Base-by-base conservation (phyloP, 2,888 invertebrate species). In the Mechanitis messenoides region DNA sequence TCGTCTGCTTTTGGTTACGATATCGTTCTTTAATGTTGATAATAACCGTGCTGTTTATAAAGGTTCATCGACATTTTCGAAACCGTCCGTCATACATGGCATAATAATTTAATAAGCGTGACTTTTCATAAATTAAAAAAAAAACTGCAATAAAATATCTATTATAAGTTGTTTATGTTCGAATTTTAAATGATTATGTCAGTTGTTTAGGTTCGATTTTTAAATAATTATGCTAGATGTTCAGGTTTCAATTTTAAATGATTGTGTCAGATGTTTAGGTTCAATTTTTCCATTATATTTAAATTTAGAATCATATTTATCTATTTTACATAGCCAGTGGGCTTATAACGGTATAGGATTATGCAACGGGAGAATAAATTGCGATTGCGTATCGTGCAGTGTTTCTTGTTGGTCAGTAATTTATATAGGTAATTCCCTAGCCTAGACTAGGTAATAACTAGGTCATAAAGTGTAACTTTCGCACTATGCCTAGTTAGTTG, bases 371-470 rank as follows among this genome's bases (percentile, higher is more conserved):
- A 63, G 57, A 47, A 66, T 64, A 66, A 64, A 66, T 61, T 66
- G 66, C 56, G 66, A 63, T 66, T 62, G 66, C 66, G 63, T 66
- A 66, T 61, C 66, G 63, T 62, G 63, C 59, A 56, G 63, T 61
- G 63, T 63, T 66, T 54, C 62, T 60, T 55, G 35, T 58, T 47
- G 63, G 56, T 53, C 55, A 53, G 57, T 60, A 66, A 66, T 66
- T 64, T 66, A 66, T 66, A 61, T 59, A 45, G 59, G 64, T 66
- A 64, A 66, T 66, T 58, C 58, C 35, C 35, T 58, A 62, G 54
- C 62, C 58, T 61, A 61, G 56, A 42, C 61, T 50, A 3, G 47
- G 42, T 38, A 56, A 50, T 50, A 50, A 50, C 11, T 28, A 7
- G 31, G 5, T 31, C 3, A 31, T 6, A 31, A 6, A 7, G 50